Base-by-base conservation (phyloP, 2,797 vertebrate species). In the Melanotaenia trifasciata region DNA sequence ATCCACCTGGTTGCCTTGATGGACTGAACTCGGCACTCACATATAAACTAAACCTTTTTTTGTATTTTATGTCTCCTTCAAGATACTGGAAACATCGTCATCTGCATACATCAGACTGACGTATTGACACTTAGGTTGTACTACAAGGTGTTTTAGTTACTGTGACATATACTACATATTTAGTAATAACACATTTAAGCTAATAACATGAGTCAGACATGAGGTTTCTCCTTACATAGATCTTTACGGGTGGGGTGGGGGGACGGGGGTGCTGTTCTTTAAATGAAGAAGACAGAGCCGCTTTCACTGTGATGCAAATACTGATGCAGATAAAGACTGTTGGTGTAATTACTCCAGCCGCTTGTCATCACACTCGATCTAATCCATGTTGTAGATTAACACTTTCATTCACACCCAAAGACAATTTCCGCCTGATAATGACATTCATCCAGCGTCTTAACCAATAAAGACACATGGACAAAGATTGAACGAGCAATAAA, bases 311-410 rank as follows among this genome's bases (percentile, higher is more conserved):
- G 77, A 73, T 78, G 47, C 50, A 62, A 88, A 88, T 91, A 89
- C 87, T 85, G 60, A 87, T 86, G 83, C 74, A 88, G 84, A 91
- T 92, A 92, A 93, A 89, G 80, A 66, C 84, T 70, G 84, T 72
- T 70, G 74, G 83, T 85, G 84, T 92, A 91, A 94, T 94, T 87
- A 91, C 87, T 86, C 70, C 58, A 58, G 68, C 65, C 28, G 38
- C 36, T 69, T 81, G 72, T 86, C 84, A 85, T 88, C 84, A 79
- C 84, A 76, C 76, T 75, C 76, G 66, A 60, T 85, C 78, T 72
- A 30, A 58, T 57, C 4, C 36, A 83, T 91, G 84, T 85, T 84
- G 85, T 64, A 84, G 79, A 90, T 87, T 74, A 79, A 67, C 40
- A 50, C 73, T 68, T 84, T 83, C 70, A 84, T 85, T 86, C 77